These are phyloP conservation scores for Nematostella vectensis DNA, from an alignment of 92 coral and sea anemone species.

Conservation along the genomic window DNA sequence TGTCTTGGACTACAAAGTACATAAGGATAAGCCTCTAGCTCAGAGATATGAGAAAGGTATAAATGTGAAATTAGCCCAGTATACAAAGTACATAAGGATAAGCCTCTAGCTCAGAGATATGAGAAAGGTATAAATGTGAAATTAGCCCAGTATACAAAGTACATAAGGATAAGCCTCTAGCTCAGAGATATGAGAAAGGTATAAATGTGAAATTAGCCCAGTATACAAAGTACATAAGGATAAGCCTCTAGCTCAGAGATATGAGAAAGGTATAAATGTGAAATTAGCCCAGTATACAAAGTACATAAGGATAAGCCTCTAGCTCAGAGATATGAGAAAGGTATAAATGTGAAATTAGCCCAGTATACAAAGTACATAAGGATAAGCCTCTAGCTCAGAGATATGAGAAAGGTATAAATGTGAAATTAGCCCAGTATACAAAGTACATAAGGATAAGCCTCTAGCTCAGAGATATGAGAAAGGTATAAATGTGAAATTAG, in stretches of 20 bases:
- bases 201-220: conserved; percentile 33
- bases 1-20: conserved; percentile 85
- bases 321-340: conserved; percentile 79
- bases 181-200: conserved; percentile 88
- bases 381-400: conserved; percentile 69
- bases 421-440: conserved; percentile 49
- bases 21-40: conserved; percentile 76
- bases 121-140: conserved; percentile 53
- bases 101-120: conserved; percentile 67
- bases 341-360: conserved; percentile 23
- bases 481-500: conserved; percentile 34
- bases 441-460: conserved; percentile 86
- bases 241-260: conserved; percentile 65
- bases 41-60: conserved; percentile 85
- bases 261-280: conserved; percentile 64
- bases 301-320: conserved; percentile 84
- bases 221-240: conserved; percentile 95
- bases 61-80: conserved; percentile 46
- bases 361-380: conserved; percentile 87
- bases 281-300: conserved; percentile 59
- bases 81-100: conserved; percentile 93
- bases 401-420: conserved; percentile 72
- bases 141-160: conserved; percentile 85
- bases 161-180: conserved; percentile 77
- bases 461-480: conserved; percentile 76